phyloP scores from a whole-genome alignment of 2,113 vertebrate species.

The Chloroceryle aenea region DNA sequence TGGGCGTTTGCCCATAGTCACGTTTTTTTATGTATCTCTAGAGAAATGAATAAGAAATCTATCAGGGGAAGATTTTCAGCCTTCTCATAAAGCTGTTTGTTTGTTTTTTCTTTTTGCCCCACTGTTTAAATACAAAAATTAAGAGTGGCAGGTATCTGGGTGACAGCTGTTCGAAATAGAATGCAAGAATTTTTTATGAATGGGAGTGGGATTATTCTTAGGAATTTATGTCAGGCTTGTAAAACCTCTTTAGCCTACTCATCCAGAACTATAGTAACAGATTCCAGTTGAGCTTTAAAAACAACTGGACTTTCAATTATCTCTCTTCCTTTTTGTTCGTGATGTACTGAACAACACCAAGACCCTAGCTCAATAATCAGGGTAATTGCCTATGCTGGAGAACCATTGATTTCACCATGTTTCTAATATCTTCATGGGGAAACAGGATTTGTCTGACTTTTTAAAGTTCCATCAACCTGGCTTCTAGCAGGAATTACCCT shows the following conservation, averaged over 20 bases:
- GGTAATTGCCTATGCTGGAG: neutral
- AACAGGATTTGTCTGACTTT: neutral
- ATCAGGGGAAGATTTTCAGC: neutral
- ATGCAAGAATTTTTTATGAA: neutral
- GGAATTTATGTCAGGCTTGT: neutral
- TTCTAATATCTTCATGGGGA: neutral
- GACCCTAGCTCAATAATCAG: neutral
- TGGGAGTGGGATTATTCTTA: neutral
- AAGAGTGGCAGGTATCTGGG: neutral
- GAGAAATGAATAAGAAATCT: neutral
- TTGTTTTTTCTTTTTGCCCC: rapidly evolving
- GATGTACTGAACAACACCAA: neutral
- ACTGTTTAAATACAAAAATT: neutral
- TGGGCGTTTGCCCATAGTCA: neutral
- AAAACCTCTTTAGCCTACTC: neutral
- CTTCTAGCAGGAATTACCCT: neutral
- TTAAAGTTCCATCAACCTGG: neutral
- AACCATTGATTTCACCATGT: neutral
- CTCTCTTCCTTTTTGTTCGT: neutral
- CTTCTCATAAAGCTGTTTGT: neutral
- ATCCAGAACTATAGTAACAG: neutral
- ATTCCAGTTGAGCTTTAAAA: neutral
- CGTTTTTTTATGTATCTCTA: neutral
- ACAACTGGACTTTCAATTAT: neutral
- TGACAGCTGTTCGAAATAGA: neutral